phyloP scores from a whole-genome alignment of 2,797 vertebrate species.

The Babyrousa celebensis region DNA sequence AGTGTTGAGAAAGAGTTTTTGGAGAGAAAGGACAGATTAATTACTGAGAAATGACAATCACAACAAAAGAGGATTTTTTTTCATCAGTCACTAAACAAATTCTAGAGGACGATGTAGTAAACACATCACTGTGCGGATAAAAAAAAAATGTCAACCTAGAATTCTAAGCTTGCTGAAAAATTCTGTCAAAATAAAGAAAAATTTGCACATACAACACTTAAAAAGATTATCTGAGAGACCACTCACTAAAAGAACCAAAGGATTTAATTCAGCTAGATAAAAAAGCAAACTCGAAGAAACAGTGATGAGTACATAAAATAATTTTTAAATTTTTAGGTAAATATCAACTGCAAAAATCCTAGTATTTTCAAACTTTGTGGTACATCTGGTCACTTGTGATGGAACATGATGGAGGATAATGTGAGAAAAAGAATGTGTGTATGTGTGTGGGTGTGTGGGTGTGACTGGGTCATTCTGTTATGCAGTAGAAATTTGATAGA shows the following conservation, averaged over 20 bases:
- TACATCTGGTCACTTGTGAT: no score
- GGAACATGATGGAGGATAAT: no score
- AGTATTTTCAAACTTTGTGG: not conserved
- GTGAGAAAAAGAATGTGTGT: no score
- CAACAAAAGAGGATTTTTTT: not conserved
- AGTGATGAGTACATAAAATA: not conserved
- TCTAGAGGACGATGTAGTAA: not conserved
- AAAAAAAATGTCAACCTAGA: not conserved
- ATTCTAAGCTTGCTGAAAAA: not conserved
- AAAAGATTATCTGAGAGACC: not conserved
- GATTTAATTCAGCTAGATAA: not conserved
- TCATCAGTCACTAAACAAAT: not conserved
- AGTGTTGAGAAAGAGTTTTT: not conserved
- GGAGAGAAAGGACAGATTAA: slow-evolving; percentile 1
- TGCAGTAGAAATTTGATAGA: no score
- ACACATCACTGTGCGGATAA: not conserved
- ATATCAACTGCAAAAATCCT: not conserved
- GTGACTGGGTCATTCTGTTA: no score
- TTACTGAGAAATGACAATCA: slow-evolving; percentile 10
- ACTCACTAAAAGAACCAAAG: not conserved
- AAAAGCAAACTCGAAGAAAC: not conserved
- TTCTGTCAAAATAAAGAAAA: not conserved
- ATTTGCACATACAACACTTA: not conserved
- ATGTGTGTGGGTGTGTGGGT: no score
- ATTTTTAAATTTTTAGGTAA: not conserved